Base-by-base conservation (phyloP, 2,113 vertebrate genomes). In the Centropristis striata region DNA sequence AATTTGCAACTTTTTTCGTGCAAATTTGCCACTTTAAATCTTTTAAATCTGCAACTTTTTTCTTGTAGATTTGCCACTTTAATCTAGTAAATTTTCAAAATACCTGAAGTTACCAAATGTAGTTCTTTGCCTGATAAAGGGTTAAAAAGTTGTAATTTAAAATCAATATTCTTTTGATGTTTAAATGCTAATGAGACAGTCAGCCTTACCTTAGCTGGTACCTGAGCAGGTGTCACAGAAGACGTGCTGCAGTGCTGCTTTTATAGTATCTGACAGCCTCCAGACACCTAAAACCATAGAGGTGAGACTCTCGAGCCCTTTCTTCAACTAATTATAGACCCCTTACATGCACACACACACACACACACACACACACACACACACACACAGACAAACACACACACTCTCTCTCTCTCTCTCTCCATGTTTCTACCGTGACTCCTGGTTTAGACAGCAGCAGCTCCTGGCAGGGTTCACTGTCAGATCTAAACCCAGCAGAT, bases 151-250 rank as follows among this genome's bases (percentile, higher is more conserved):
- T 42, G 0, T 1, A 5, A n/a, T 32, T 23, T 2, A 53, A 41
- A 72, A 66, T 57, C 5, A 50, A 3, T 49, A n/a, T n/a, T n/a
- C n/a, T n/a, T n/a, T n/a, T n/a, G n/a, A n/a, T n/a, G 0, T 67
- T 61, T 68, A 1, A 21, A 21, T 18, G 1, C 8, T 3, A 57
- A 27, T 28, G 12, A 10, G 12, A 80, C 39, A 46, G 50, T 2
- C 47, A n/a, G 23, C 78, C 83, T 88, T 90, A 91, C 91, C 91
- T 88, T 65, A 32, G 57, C 16, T 47, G 51, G 53, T 75, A 71
- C 64, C 77, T 81, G 65, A 80, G 74, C 57, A 80, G 79, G 42
- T 81, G 83, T 88, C 23, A 32, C 54, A 69, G 44, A 79, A 12
- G 13, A 2, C 20, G 37, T 46, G 20, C 0, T 74, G 57, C 28